These are phyloP conservation scores for Galagoides demidoff DNA, from an alignment of 2,797 vertebrate genomes.

Conservation along the genomic window DNA sequence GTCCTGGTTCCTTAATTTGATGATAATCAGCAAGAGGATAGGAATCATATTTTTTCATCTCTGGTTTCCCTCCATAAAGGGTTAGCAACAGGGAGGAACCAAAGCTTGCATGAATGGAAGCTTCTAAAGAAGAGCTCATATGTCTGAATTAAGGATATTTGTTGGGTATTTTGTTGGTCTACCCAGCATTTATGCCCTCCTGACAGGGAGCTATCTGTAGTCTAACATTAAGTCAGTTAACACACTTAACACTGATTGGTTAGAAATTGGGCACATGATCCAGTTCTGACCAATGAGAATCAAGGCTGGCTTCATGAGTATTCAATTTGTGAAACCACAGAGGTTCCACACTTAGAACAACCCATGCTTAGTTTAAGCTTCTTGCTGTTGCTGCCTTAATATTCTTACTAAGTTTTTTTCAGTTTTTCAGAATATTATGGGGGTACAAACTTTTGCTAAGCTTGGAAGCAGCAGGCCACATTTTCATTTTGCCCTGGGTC, in stretches of 20 bases:
- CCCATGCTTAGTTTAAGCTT: neutral
- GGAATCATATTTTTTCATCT: neutral
- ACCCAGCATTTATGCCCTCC: neutral
- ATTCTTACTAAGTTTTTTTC: neutral
- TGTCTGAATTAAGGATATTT: neutral
- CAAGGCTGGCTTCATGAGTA: neutral
- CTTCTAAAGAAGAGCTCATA: neutral
- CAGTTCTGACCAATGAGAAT: neutral
- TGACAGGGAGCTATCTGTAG: neutral
- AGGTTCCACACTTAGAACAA: neutral
- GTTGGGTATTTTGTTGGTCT: neutral
- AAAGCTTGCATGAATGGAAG: neutral
- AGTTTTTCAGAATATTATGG: no score
- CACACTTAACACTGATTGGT: neutral
- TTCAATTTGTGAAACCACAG: neutral
- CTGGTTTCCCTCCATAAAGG: neutral
- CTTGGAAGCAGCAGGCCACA: neutral
- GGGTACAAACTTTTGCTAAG: neutral
- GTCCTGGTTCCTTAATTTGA: neutral
- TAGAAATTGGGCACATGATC: neutral
- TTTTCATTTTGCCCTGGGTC: neutral
- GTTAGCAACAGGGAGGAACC: neutral
- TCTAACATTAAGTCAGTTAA: neutral
- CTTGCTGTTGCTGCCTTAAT: neutral
- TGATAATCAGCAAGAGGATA: neutral